Percentiles rank a stretch among this genome's conserved stretches.
Conservation (phyloP, 2,797 vertebrate genomes). For the Astyanax mexicanus region DNA sequence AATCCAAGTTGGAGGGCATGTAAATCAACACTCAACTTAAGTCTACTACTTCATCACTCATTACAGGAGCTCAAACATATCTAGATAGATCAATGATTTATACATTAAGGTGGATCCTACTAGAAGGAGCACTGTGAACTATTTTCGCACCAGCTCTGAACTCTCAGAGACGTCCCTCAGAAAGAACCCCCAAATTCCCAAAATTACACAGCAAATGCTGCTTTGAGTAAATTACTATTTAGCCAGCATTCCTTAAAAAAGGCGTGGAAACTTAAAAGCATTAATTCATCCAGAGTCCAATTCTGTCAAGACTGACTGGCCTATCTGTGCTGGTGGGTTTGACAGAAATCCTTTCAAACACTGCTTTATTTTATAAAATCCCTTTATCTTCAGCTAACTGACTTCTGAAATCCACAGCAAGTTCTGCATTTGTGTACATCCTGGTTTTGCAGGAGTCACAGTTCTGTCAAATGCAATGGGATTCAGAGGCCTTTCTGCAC, state of each 20-base stretch:
- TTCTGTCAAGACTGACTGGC: conserved; percentile 2
- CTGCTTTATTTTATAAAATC: conserved; percentile 1
- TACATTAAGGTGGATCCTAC: neutral
- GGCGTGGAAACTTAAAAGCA: neutral
- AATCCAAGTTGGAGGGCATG: neutral
- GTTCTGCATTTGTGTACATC: neutral
- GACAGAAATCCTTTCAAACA: conserved; percentile 22
- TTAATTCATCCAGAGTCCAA: neutral
- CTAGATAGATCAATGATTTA: conserved; percentile 3
- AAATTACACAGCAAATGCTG: conserved; percentile 46
- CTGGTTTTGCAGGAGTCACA: neutral
- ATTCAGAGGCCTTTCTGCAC: conserved; percentile 14
- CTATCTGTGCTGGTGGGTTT: neutral
- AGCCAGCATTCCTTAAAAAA: conserved; percentile 11
- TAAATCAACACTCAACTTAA: conserved; percentile 26
- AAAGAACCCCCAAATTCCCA: neutral
- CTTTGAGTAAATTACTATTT: conserved; percentile 33
- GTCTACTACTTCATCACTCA: neutral
- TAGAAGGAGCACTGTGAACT: neutral
- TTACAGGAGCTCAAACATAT: conserved; percentile 5
- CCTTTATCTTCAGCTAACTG: conserved; percentile 14
- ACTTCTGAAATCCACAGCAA: neutral
- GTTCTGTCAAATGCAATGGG: conserved; percentile 15
- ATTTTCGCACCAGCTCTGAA: neutral
- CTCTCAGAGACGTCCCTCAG: neutral